Percentiles rank a stretch among this genome's conserved stretches.
Evolutionary conservation across 2,888 invertebrate species (phyloP).

Genomic region (Gandaritis pyraliata): DNA sequence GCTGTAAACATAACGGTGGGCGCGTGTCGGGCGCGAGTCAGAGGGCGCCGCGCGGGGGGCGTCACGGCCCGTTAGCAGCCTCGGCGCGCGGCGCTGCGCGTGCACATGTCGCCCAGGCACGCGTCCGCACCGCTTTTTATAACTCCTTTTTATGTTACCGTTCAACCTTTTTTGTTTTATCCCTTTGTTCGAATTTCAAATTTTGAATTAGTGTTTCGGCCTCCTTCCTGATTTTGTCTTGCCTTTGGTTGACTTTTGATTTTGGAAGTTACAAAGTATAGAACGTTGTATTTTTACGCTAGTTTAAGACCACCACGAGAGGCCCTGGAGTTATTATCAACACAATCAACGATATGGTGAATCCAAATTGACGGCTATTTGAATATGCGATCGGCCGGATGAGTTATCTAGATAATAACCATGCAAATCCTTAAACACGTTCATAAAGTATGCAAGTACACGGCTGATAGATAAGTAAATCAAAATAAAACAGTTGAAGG

Average conservation of each 20-base stretch:
- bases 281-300: background rate
- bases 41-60: constrained; percentile 43
- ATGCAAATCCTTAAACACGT: constrained; percentile 56
- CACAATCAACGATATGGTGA: constrained; percentile 41
- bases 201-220: constrained; percentile 62
- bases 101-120: constrained; percentile 83
- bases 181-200: constrained; percentile 78
- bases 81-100: constrained; percentile 78
- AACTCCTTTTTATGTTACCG: constrained; percentile 66
- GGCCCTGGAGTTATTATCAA: constrained; percentile 49
- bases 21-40: constrained; percentile 57
- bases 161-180: constrained; percentile 72
- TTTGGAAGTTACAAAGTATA: constrained; percentile 7
- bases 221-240: constrained; percentile 15
- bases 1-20: constrained; percentile 70
- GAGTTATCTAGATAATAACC: constrained; percentile 53
- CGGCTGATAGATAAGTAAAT: constrained; percentile 75
- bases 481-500: constrained; percentile 79
- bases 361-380: constrained; percentile 33
- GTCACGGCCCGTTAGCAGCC: constrained; percentile 77
- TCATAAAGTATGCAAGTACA: constrained; percentile 57
- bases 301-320: constrained; percentile 45
- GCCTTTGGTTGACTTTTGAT: constrained; percentile 10
- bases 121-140: constrained; percentile 78
- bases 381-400: constrained; percentile 34